Evolutionary conservation across 1,140 invertebrate species (phyloP).

Genomic region (Brachionus sp.): DNA sequence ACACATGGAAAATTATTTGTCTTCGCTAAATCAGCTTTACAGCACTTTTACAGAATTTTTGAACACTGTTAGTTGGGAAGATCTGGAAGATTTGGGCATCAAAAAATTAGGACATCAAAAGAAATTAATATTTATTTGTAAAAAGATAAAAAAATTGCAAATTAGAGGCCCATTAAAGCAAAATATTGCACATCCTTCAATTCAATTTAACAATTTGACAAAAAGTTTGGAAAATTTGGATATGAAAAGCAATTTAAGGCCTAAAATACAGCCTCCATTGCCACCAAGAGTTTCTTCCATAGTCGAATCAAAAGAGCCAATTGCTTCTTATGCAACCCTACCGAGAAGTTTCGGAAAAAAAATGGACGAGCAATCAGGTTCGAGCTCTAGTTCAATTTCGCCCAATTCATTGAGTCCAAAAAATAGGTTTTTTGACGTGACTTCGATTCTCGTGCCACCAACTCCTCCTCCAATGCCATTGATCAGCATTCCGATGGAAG

Average conservation of each 20-base stretch:
- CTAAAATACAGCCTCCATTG: conserved; percentile 22
- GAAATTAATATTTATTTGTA: conserved; percentile 92
- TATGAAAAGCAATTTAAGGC: neutral
- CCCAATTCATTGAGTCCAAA: neutral
- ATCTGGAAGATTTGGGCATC: conserved; percentile 97
- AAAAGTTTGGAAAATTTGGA: conserved; percentile 44
- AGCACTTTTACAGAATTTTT: conserved; percentile 76
- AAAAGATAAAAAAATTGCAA: conserved; percentile 84
- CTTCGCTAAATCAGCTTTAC: conserved; percentile 86
- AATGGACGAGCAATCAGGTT: neutral
- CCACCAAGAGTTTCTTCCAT: conserved; percentile 43
- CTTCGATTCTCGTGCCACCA: conserved; percentile 14
- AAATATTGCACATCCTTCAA: conserved; percentile 5
- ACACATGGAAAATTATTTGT: conserved; percentile 82
- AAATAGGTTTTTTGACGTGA: neutral
- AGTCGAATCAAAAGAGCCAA: conserved; percentile 46
- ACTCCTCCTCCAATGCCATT: conserved; percentile 20
- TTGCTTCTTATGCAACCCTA: neutral
- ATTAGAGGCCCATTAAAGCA: conserved; percentile 47
- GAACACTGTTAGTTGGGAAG: conserved; percentile 90
- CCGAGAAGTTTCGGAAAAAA: conserved; percentile 20
- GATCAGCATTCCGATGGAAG: neutral
- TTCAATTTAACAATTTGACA: conserved; percentile 44
- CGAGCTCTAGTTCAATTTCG: neutral
- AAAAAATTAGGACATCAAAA: conserved; percentile 85